Base-by-base conservation (phyloP, 2,797 vertebrate species). In the Phalloptychus januarius region DNA sequence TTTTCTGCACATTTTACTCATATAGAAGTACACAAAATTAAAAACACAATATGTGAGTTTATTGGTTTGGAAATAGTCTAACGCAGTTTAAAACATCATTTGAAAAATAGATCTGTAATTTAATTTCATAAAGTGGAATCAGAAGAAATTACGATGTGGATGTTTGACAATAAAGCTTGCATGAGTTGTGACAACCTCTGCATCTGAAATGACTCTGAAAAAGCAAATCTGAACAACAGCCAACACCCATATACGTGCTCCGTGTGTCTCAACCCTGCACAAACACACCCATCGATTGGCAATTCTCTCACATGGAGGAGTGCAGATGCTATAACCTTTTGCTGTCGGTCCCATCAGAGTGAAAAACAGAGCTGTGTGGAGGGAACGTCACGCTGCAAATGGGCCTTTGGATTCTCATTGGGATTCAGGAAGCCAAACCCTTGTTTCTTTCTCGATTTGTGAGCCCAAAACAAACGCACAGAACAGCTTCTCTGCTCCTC, bases 351-450 rank as follows among this genome's bases (percentile, higher is more conserved):
- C 82, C 86, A 86, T 91, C 88, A 50, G 75, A 83, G 89, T 73
- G 80, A 86, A 83, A 90, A 84, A 80, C 76, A 87, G 82, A 89
- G 89, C 86, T 91, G 91, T 85, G 80, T 79, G 10, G 48, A 31
- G 72, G 79, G 74, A 90, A 80, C 76, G 86, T 83, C 85, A 88
- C 61, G 63, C 89, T 83, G 90, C 87, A 84, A 89, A 87, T 80
- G 87, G 86, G 80, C 88, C 80, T 85, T 88, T 86, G 82, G 86
- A 81, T 80, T 79, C 88, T 86, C 86, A 92, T 91, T 92, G 88
- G 86, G 84, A 92, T 92, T 89, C 92, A 86, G 79, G 0, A 28
- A 82, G 83, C 63, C 82, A 16, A 61, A 50, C 84, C 20, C 76
- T 74, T 25, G 74, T 72, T 72, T 80, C 80, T 79, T 44, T 75